phyloP scores from a whole-genome alignment of 2,888 invertebrate genomes.

The Trichogramma dendrolimi region DNA sequence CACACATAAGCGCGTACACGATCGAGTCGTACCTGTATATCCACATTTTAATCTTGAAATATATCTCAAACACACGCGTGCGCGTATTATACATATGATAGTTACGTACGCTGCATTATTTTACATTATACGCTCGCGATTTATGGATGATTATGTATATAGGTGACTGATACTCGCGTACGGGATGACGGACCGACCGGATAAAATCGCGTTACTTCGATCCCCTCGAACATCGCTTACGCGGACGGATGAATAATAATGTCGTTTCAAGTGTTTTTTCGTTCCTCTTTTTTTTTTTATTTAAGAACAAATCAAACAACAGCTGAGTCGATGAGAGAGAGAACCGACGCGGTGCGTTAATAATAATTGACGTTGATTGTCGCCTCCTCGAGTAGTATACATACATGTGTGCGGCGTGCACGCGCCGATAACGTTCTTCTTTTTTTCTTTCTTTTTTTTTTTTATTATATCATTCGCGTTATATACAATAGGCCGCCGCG shows the following conservation, averaged over 20 bases:
- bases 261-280: not conserved
- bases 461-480: too few species aligned
- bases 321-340: too few species aligned
- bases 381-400: not conserved
- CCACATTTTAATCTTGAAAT: slow-evolving; percentile 15
- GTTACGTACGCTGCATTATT: not conserved
- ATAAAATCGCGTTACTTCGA: not conserved
- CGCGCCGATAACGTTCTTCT: not conserved
- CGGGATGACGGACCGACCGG: too few species aligned
- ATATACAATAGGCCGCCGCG: too few species aligned
- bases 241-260: slow-evolving; percentile 1
- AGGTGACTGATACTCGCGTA: too few species aligned
- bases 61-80: slow-evolving; percentile 7
- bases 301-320: too few species aligned
- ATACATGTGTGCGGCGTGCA: not conserved
- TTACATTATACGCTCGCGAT: too few species aligned
- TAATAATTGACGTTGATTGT: not conserved
- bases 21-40: too few species aligned
- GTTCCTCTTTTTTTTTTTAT: not conserved
- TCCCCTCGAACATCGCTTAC: not conserved
- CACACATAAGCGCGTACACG: too few species aligned
- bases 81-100: not conserved
- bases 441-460: too few species aligned
- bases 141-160: too few species aligned
- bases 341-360: not conserved